phyloP scores from a whole-genome alignment of 2,888 invertebrate genomes.

The Druceiella hillmani region DNA sequence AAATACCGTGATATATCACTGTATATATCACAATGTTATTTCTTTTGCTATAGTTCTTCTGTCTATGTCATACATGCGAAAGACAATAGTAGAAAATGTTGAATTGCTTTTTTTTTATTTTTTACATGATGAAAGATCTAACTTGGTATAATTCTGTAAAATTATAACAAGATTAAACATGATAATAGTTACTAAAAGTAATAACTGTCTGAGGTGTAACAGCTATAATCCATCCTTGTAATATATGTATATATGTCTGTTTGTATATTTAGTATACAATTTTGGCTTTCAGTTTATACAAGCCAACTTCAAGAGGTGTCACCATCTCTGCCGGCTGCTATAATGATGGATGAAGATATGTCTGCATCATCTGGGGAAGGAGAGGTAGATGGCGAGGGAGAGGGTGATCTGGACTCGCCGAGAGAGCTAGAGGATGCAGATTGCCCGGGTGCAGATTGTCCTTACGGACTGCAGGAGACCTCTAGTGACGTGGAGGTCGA shows the following conservation, averaged over 20 bases:
- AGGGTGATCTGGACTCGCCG: slow-evolving; percentile 38
- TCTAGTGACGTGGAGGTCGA: slow-evolving; percentile 45
- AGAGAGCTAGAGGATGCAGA: slow-evolving; percentile 33
- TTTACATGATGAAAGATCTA: too few relatives aligned
- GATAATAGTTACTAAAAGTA: too few relatives aligned
- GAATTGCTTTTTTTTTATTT: slow-evolving; percentile 25
- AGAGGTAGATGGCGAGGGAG: slow-evolving; percentile 25
- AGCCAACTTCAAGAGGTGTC: slow-evolving; percentile 47
- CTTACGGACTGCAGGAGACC: slow-evolving; percentile 31
- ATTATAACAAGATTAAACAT: too few relatives aligned
- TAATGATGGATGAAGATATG: slow-evolving; percentile 47
- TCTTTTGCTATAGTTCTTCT: too few relatives aligned
- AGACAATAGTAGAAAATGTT: too few relatives aligned
- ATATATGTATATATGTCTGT: slow-evolving; percentile 4
- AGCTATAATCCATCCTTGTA: too few relatives aligned
- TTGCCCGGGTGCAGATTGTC: slow-evolving; percentile 28
- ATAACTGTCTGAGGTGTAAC: too few relatives aligned
- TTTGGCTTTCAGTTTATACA: slow-evolving; percentile 36
- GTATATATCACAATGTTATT: too few relatives aligned
- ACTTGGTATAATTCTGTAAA: too few relatives aligned
- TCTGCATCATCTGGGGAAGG: slow-evolving; percentile 34
- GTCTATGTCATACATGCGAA: too few relatives aligned
- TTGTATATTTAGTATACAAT: slow-evolving; percentile 1
- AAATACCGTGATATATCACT: too few relatives aligned
- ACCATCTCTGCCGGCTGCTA: slow-evolving; percentile 46